Evolutionary conservation across 2,797 vertebrate species (phyloP).

Genomic region (Antennarius maculatus): DNA sequence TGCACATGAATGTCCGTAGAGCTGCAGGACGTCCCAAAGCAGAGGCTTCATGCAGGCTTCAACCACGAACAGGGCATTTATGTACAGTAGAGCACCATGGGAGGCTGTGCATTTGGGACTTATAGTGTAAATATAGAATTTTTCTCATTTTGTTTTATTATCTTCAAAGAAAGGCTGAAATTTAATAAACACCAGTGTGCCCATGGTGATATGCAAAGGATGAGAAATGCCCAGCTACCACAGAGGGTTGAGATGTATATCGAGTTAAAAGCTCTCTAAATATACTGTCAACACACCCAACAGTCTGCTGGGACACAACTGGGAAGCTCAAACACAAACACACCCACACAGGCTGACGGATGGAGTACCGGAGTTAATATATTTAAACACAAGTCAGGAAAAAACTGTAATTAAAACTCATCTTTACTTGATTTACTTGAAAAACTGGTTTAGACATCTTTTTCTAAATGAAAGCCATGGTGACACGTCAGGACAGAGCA

Average conservation of each 20-base stretch:
- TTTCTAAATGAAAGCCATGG: neutral
- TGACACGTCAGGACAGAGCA: neutral
- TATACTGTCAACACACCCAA: constrained; percentile 65
- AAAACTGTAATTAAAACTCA: constrained; percentile 24
- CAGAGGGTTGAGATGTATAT: constrained; percentile 63
- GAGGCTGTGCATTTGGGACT: constrained; percentile 2
- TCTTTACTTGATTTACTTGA: constrained; percentile 19
- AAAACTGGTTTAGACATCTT: neutral
- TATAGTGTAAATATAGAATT: constrained; percentile 33
- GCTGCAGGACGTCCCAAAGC: constrained; percentile 1
- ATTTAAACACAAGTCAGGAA: constrained; percentile 17
- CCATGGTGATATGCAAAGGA: constrained; percentile 65
- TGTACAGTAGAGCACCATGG: neutral
- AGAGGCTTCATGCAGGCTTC: neutral
- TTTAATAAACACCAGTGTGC: constrained; percentile 63
- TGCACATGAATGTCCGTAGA: constrained; percentile 4
- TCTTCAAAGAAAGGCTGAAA: constrained; percentile 58
- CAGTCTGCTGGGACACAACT: constrained; percentile 39
- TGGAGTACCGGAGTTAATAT: neutral
- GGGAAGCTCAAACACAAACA: constrained; percentile 18
- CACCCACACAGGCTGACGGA: constrained; percentile 2
- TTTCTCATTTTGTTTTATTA: constrained; percentile 49
- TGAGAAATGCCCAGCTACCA: constrained; percentile 60
- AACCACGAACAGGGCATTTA: constrained; percentile 3
- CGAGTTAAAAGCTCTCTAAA: constrained; percentile 75